Base-by-base conservation (phyloP, 2,797 vertebrate genomes). In the Tapirus indicus region DNA sequence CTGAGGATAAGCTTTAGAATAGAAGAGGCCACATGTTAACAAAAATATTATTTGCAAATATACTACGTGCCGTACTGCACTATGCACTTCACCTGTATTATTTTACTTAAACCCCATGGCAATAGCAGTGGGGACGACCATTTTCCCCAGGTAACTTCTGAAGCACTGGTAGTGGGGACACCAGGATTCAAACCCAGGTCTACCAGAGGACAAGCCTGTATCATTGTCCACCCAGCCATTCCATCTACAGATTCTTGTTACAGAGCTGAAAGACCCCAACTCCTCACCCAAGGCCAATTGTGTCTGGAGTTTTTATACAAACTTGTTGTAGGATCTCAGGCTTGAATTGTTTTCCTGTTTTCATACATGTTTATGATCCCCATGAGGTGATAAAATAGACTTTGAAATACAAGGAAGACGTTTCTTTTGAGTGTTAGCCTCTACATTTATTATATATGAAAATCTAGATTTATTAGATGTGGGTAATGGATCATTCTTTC, bases 381-480 rank as follows among this genome's bases (percentile, higher is more conserved):
- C 2, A 0, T 44, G 72, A 54, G 32, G 8, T 58, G 21, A 49
- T 21, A 38, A 69, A 78, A 78, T 27, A 58, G n/a, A 72, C 35
- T 75, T 56, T 62, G 82, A 88, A 79, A 79, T 38, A n/a, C 16
- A 87, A 90, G 44, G 38, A 77, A 91, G 29, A 2, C 6, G 0
- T 68, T 79, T 92, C 38, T 94, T 3, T 94, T 27, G 32, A 58
- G 29, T 85, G 47, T 91, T 85, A 62, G 21, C 10, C 18, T 80
- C 35, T 23, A 32, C 3, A 32, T n/a, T 41, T 89, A 62, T 88
- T 49, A 91, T 88, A 62, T 29, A n/a, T 89, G 47, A 80, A 85
- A 91, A 80, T 80, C 7, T 9, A 62, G 58, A 94, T n/a, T 80
- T 54, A 62, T 54, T 72, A 49, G 35, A 32, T 72, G 21, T n/a